A percentile compares a stretch with the other conserved stretches of the same genome.
phyloP scores from a whole-genome alignment of 1,140 invertebrate species.

The Zeugodacus cucurbitae region DNA sequence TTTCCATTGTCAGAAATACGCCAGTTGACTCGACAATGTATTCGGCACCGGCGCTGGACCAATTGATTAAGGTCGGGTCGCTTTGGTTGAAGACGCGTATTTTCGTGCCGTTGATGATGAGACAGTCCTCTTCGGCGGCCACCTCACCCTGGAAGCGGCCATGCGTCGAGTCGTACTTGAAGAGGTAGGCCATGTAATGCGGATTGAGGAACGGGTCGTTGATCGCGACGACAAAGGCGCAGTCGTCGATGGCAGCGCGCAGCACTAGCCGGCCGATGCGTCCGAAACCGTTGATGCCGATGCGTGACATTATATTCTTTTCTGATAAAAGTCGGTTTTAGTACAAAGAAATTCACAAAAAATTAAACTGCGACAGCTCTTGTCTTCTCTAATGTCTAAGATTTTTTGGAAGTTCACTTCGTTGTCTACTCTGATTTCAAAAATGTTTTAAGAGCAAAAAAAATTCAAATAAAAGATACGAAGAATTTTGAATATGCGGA shows the following conservation, averaged over 20 bases:
- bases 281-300: slow-evolving; percentile 23
- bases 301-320: background rate
- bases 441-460: background rate
- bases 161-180: slow-evolving; percentile 12
- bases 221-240: background rate
- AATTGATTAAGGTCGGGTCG: background rate
- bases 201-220: slow-evolving; percentile 25
- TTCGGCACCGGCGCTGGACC: slow-evolving; percentile 7
- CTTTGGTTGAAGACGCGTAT: background rate
- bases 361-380: background rate
- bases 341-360: background rate
- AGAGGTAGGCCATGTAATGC: slow-evolving; percentile 6
- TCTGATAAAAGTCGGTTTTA: background rate
- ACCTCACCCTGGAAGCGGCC: background rate
- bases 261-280: background rate
- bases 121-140: background rate
- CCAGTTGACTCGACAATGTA: background rate
- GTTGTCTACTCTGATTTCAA: background rate
- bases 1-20: slow-evolving; percentile 5
- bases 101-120: slow-evolving; percentile 18
- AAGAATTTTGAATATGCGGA: background rate
- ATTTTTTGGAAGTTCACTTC: background rate
- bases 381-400: background rate
- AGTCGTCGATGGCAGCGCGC: background rate
- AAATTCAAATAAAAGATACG: background rate